Evolutionary conservation across 92 coral and sea anemone genomes (phyloP).

Genomic region (Epizoanthus stellaris): DNA sequence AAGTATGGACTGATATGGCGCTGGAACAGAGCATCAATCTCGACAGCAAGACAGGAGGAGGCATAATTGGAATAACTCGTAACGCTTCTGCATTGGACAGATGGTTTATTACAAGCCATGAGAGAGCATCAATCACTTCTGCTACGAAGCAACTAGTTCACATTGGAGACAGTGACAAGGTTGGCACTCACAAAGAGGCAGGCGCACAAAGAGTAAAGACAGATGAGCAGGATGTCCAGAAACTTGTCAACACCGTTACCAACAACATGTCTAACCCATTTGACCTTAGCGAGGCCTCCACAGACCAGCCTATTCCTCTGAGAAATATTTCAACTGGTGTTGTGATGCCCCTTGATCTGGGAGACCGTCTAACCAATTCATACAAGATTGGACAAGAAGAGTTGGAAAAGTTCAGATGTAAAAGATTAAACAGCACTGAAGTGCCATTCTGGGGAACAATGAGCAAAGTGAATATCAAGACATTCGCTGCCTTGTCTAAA

Average conservation of each 20-base stretch:
- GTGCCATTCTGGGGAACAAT: conserved; percentile 65
- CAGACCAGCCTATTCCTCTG: conserved; percentile 49
- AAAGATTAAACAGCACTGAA: conserved; percentile 51
- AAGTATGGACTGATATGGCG: conserved; percentile 58
- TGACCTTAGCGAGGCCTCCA: conserved; percentile 48
- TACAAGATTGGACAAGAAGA: conserved; percentile 40
- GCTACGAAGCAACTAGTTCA: conserved; percentile 46
- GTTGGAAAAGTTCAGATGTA: conserved; percentile 32
- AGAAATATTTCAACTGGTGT: conserved; percentile 68
- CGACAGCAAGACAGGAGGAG: conserved; percentile 77
- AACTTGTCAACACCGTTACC: conserved; percentile 53
- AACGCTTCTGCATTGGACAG: conserved; percentile 56
- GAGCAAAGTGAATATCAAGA: conserved; percentile 45
- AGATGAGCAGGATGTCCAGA: conserved; percentile 65
- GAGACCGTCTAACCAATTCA: conserved; percentile 50
- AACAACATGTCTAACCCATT: conserved; percentile 71
- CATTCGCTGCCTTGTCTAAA: conserved; percentile 65
- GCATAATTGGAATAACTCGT: conserved; percentile 70
- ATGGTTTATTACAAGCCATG: conserved; percentile 63
- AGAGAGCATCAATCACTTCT: conserved; percentile 55
- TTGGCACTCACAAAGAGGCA: conserved; percentile 72
- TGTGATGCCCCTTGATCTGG: conserved; percentile 55
- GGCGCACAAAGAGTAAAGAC: conserved; percentile 35
- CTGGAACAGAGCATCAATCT: conserved; percentile 53
- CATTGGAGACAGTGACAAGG: conserved; percentile 39